Base-by-base conservation (phyloP, 1,140 invertebrate genomes). In the Drosophila melanica region DNA sequence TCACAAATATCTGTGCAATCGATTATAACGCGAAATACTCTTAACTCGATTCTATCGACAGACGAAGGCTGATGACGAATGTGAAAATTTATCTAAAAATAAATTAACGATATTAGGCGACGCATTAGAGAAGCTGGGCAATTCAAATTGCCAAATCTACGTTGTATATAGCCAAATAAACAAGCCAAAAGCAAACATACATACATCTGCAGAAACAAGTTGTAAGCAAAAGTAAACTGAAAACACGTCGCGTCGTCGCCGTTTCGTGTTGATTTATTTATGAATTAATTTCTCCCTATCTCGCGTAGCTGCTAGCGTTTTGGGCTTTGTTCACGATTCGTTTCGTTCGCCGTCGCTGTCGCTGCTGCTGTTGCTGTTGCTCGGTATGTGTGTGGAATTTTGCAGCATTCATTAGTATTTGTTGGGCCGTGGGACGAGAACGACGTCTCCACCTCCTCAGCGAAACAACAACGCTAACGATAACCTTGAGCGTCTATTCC, bases 251-350 rank as follows among this genome's bases (percentile, higher is more conserved):
- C 54, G 62, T 72, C 66, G 35, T 70, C 39, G 54, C 27, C 50
- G 57, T 39, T 65, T 64, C 62, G 76, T 77, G 79, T 71, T 75
- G 80, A 79, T 84, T 84, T 84, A 84, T 84, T 84, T 84, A 84
- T 84, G 81, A 84, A 84, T 79, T 79, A 77, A 77, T 84, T 84
- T 84, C 80, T 79, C 76, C 63, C 67, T 76, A 75, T 76, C 79
- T 75, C 59, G 67, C 72, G 51, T 82, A 63, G 58, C 45, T 62
- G 35, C 50, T 55, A 45, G 27, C 48, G 60, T 69, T 69, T 68
- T 30, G 57, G 57, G 75, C 77, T 70, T 62, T 74, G 74, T 70
- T 55, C 79, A 74, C 78, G 78, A 77, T 66, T 76, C 65, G 79
- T 55, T 51, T 76, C 65, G 79, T 55, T 51, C 54, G 45, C 62